A percentile compares a stretch with the other conserved stretches of the same genome.
Conservation (phyloP, 2,113 vertebrate species). For the Ptilonorhynchus violaceus region DNA sequence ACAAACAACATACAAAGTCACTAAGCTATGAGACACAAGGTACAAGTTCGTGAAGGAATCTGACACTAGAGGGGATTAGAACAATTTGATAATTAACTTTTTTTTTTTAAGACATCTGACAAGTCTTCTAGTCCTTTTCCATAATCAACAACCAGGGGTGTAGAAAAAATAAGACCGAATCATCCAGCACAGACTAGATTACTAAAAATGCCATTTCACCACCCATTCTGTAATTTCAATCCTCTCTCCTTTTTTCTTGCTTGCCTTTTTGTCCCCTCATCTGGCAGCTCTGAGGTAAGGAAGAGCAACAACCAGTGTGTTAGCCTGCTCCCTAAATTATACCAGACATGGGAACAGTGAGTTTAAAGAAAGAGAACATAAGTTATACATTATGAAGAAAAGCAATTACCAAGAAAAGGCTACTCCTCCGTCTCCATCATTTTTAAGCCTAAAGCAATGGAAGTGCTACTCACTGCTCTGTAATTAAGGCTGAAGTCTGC, state of each 20-base stretch:
- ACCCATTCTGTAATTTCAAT: background rate
- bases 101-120: background rate
- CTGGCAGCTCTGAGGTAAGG: background rate
- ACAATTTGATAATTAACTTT: background rate
- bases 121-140: background rate
- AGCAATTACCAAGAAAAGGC: slow-evolving; percentile 14
- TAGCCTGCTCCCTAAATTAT: background rate
- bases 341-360: background rate
- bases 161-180: background rate
- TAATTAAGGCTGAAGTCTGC: slow-evolving; percentile 26
- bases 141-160: background rate
- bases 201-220: background rate
- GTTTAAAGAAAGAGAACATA: background rate
- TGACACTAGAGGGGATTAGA: background rate
- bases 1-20: background rate
- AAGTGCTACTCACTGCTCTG: background rate
- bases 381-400: slow-evolving; percentile 14
- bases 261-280: background rate
- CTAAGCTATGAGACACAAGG: background rate
- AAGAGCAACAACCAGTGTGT: background rate
- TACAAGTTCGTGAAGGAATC: background rate
- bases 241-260: background rate
- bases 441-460: slow-evolving; percentile 31
- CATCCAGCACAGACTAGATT: background rate
- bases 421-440: background rate